These are phyloP conservation scores for Leguminivora glycinivorella DNA, from an alignment of 1,140 invertebrate species.

Conservation along the genomic window DNA sequence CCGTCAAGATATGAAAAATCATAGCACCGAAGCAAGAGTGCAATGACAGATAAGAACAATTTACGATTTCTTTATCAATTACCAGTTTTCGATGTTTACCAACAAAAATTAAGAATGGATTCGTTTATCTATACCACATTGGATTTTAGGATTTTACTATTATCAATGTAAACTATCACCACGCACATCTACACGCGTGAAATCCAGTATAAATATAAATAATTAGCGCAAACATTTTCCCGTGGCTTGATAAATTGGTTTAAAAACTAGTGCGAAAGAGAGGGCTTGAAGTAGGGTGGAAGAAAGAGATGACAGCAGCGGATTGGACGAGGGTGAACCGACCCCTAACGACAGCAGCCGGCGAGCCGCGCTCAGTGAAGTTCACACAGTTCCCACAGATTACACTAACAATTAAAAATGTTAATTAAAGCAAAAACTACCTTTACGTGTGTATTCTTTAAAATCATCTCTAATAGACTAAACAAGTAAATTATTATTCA, in stretches of 20 bases:
- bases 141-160: background rate
- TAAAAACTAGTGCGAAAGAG: conserved; percentile 45
- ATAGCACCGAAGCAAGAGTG: conserved; percentile 41
- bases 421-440: conserved; percentile 8
- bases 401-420: background rate
- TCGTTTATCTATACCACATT: background rate
- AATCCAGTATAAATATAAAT: conserved; percentile 42
- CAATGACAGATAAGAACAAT: conserved; percentile 62
- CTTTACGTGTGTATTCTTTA: background rate
- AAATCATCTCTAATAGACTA: background rate
- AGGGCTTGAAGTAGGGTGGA: conserved; percentile 56
- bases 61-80: background rate
- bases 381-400: background rate
- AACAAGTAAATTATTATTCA: conserved; percentile 7
- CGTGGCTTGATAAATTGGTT: conserved; percentile 31
- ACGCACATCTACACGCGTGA: conserved; percentile 36
- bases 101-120: background rate
- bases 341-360: conserved; percentile 68
- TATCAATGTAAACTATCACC: conserved; percentile 30
- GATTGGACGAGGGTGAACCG: conserved; percentile 68
- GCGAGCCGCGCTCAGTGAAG: conserved; percentile 50
- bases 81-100: background rate
- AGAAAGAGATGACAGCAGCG: conserved; percentile 59
- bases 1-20: conserved; percentile 13
- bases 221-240: conserved; percentile 29